Conservation (phyloP, 1,140 invertebrate species). For the Formica exsecta region DNA sequence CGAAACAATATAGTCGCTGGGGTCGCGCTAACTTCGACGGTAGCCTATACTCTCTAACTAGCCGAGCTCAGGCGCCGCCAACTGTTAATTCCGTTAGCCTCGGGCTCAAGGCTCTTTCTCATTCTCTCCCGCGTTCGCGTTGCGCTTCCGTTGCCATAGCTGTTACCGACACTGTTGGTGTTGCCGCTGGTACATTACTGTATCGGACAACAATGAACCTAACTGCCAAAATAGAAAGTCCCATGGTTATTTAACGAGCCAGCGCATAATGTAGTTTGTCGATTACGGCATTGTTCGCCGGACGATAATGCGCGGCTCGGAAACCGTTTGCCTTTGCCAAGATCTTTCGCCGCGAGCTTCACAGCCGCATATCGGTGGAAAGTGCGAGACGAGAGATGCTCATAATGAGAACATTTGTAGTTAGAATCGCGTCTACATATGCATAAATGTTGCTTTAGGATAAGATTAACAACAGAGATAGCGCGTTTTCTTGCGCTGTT, state of each 20-base stretch:
- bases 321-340: slow-evolving; percentile 68
- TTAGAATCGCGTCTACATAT: background rate
- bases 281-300: slow-evolving; percentile 76
- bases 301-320: slow-evolving; percentile 20
- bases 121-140: slow-evolving; percentile 7
- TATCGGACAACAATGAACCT: slow-evolving; percentile 71
- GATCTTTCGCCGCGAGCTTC: slow-evolving; percentile 61
- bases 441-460: background rate
- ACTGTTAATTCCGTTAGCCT: slow-evolving; percentile 81
- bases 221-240: slow-evolving; percentile 78
- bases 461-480: background rate
- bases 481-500: background rate
- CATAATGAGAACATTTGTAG: slow-evolving; percentile 5
- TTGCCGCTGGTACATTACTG: slow-evolving; percentile 12
- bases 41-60: slow-evolving; percentile 81
- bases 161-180: slow-evolving; percentile 36
- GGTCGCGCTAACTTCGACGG: slow-evolving; percentile 78
- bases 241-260: slow-evolving; percentile 79
- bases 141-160: background rate
- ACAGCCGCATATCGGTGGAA: background rate
- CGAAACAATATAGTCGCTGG: slow-evolving; percentile 78
- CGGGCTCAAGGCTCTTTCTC: slow-evolving; percentile 21
- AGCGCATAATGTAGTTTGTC: slow-evolving; percentile 77
- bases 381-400: background rate
- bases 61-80: slow-evolving; percentile 71